phyloP scores from a whole-genome alignment of 2,797 vertebrate species.

The Sternotherus odoratus region DNA sequence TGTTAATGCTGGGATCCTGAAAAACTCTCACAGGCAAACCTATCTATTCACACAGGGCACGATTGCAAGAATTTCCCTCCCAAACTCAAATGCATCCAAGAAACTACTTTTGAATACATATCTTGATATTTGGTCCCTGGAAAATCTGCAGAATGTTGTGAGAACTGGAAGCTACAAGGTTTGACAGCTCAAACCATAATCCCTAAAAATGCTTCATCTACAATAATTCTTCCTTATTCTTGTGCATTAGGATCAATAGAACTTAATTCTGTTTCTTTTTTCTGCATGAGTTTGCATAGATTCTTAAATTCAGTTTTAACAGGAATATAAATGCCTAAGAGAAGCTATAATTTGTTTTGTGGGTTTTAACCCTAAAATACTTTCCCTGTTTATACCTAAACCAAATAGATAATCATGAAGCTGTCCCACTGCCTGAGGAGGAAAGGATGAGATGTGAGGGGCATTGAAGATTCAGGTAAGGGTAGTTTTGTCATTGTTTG shows the following conservation, averaged over 20 bases:
- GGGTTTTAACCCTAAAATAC: background rate
- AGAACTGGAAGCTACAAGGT: background rate
- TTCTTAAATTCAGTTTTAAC: background rate
- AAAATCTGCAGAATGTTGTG: background rate
- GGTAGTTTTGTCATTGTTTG: background rate
- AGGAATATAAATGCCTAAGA: background rate
- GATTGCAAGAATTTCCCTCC: background rate
- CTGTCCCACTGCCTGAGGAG: background rate
- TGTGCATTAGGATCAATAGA: background rate
- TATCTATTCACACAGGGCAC: background rate
- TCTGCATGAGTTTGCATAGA: accelerated
- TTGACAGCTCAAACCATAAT: background rate
- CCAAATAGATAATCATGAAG: background rate
- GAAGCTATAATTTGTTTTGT: background rate
- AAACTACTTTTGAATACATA: background rate
- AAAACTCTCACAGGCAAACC: background rate
- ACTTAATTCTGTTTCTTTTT: background rate
- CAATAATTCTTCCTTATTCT: background rate
- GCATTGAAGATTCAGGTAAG: background rate
- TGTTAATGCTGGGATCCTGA: background rate
- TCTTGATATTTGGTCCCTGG: background rate
- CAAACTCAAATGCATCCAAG: background rate
- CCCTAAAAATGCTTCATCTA: background rate
- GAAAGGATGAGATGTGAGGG: background rate
- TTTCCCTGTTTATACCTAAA: background rate